phyloP scores from a whole-genome alignment of 1,140 invertebrate species.

The Leptinotarsa defecta region DNA sequence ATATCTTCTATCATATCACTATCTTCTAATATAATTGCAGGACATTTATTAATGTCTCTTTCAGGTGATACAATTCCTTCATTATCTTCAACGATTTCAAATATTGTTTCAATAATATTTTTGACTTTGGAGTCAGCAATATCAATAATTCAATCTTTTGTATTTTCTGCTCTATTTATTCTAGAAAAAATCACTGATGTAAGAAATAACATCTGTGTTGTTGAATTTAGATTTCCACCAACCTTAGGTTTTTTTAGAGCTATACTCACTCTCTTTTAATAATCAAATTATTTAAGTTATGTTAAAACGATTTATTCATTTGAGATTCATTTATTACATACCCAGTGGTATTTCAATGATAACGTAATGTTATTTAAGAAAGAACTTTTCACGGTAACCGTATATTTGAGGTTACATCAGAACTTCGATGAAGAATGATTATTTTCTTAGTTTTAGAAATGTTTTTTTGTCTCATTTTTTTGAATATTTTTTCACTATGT shows the following conservation, averaged over 20 bases:
- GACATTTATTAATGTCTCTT: conserved; percentile 63
- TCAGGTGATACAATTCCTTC: conserved; percentile 54
- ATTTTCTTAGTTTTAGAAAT: conserved; percentile 69
- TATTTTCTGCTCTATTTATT: conserved; percentile 51
- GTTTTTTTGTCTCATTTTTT: conserved; percentile 69
- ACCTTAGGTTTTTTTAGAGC: conserved; percentile 56
- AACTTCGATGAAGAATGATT: conserved; percentile 65
- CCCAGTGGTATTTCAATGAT: conserved; percentile 65
- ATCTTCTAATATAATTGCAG: conserved; percentile 72
- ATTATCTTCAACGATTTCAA: conserved; percentile 48
- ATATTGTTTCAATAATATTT: conserved; percentile 57
- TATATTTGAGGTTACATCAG: conserved; percentile 55
- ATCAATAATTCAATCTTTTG: conserved; percentile 49
- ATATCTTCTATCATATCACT: too few relatives aligned
- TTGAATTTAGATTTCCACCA: conserved; percentile 63
- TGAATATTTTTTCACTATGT: conserved; percentile 63
- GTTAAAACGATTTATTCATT: conserved; percentile 56
- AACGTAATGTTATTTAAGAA: conserved; percentile 65
- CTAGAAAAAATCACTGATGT: conserved; percentile 58
- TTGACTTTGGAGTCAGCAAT: conserved; percentile 53
- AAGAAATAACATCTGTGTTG: conserved; percentile 59
- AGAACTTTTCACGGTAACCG: conserved; percentile 62
- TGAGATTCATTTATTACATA: conserved; percentile 57
- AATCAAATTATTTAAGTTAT: conserved; percentile 61
- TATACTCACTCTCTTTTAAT: conserved; percentile 57